phyloP scores from a whole-genome alignment of 2,888 invertebrate species.

The Lapara coniferarum region DNA sequence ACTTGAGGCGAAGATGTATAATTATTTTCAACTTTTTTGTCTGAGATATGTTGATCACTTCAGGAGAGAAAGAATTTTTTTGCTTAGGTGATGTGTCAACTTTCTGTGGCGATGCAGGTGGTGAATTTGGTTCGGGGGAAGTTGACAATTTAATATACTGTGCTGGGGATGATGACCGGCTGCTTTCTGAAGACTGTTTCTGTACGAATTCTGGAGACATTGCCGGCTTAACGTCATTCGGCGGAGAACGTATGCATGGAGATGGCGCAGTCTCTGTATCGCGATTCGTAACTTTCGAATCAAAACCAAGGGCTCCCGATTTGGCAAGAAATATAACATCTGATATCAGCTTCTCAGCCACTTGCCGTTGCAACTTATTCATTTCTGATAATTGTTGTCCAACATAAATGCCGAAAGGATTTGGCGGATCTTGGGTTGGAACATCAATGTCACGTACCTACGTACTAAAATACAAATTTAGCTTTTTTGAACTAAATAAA shows the following conservation, averaged over 20 bases:
- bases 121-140: background rate
- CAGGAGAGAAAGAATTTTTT: background rate
- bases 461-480: background rate
- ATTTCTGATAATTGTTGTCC: conserved; percentile 10
- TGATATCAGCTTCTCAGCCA: conserved; percentile 5
- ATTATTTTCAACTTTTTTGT: background rate
- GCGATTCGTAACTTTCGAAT: background rate
- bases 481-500: background rate
- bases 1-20: background rate
- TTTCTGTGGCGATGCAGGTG: background rate
- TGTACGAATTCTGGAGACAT: background rate
- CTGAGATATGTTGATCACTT: background rate
- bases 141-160: background rate
- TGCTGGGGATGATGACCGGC: background rate
- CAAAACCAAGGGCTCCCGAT: background rate
- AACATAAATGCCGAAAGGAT: conserved; percentile 5
- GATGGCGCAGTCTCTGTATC: background rate
- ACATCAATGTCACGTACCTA: too few species aligned
- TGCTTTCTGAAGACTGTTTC: background rate
- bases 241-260: background rate
- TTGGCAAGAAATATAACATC: conserved; percentile 12
- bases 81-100: background rate
- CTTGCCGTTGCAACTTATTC: background rate
- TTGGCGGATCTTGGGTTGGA: background rate
- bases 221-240: background rate